Conservation (phyloP, 2,113 vertebrate species). For the Sinocyclocheilus anophthalmus region DNA sequence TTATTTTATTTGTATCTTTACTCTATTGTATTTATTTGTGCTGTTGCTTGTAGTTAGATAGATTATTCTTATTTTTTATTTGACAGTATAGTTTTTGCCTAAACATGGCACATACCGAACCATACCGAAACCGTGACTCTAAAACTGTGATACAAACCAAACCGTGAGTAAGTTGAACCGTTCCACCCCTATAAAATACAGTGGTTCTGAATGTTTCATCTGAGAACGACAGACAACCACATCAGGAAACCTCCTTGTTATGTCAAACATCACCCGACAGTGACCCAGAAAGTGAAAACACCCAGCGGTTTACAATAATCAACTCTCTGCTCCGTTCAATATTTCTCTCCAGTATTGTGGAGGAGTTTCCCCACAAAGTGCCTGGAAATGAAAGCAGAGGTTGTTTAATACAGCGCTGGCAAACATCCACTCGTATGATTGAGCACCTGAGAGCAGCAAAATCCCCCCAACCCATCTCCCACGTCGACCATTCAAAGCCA, state of each 20-base stretch:
- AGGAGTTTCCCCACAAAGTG: constrained; percentile 1
- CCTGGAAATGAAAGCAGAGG: constrained; percentile 12
- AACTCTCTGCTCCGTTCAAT: not conserved
- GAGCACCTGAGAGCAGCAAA: constrained; percentile 23
- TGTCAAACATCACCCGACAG: not conserved
- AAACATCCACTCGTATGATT: constrained; percentile 8
- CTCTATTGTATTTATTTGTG: no score
- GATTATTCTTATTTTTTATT: no score
- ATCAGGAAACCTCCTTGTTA: not conserved
- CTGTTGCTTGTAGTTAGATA: no score
- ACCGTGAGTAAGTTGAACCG: no score
- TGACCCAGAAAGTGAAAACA: not conserved
- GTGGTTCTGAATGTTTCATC: not conserved
- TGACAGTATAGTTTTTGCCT: no score
- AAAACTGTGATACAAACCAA: no score
- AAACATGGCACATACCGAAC: no score
- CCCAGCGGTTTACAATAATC: not conserved
- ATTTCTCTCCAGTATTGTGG: constrained; percentile 6
- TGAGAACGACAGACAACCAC: not conserved
- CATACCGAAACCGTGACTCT: no score
- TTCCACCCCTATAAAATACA: not conserved
- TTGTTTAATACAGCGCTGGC: constrained; percentile 37
- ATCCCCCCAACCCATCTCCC: not conserved
- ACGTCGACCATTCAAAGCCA: constrained; percentile 53
- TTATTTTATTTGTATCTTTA: no score